Base-by-base conservation (phyloP, 2,797 vertebrate genomes). In the Amazonetta brasiliensis region DNA sequence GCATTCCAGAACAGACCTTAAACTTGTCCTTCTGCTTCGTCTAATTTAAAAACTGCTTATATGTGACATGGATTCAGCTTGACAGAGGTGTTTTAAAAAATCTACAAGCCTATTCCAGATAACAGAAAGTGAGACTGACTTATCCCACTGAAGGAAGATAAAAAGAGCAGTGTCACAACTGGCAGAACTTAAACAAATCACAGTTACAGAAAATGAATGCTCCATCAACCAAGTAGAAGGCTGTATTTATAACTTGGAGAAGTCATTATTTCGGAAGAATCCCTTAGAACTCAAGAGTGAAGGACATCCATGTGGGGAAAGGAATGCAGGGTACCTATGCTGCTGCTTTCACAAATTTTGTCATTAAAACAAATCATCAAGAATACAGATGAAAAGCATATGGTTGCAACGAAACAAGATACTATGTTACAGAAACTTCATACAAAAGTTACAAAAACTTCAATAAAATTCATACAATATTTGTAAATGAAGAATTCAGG, bases 71-170 rank as follows among this genome's bases (percentile, higher is more conserved):
- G 56, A 87, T 31, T 56, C 50, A 41, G 52, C 74, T 85, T 84
- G 86, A 95, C 77, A 95, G 74, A 90, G 52, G 35, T 71, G 84
- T 74, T 89, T 84, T 71, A 76, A 95, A 93, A 94, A 95, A 90
- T 56, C 64, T 58, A 82, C 85, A 80, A 92, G 44, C n/a, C 89
- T 88, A 58, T 39, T 83, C 26, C 33, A 68, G 92, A 83, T 80
- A 92, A 94, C 43, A 90, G 60, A 33, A 37, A 90, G 30, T 63
- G 68, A 75, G 76, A 86, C 41, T 81, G 54, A 74, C 68, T 90
- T 92, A 90, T n/a, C 64, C 50, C 59, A 50, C 73, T 71, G 54
- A 87, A 91, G 48, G 41, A 91, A 86, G 76, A 88, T 68, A 69
- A 85, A 63, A 75, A 48, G 11, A 58, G 26, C 19, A 37, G 85